phyloP scores from a whole-genome alignment of 1,140 invertebrate genomes.

The Ips typographus region DNA sequence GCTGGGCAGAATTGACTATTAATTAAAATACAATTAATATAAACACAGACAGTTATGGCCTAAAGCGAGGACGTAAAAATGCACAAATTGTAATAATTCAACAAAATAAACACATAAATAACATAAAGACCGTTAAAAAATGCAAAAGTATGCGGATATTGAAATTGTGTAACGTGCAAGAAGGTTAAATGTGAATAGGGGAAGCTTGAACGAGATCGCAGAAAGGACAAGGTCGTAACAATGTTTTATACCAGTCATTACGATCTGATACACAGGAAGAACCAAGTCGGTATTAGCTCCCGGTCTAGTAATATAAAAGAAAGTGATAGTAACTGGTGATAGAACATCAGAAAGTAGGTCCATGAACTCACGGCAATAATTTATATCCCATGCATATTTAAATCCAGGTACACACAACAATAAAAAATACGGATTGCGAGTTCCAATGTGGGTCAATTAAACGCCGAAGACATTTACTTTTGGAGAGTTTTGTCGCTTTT shows the following conservation, averaged over 20 bases:
- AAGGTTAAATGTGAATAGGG: slow-evolving; percentile 21
- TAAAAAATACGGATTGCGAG: slow-evolving; percentile 5
- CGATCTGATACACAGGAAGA: background rate
- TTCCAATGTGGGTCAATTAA: slow-evolving; percentile 15
- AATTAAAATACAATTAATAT: too few relatives aligned
- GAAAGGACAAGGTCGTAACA: slow-evolving; percentile 15
- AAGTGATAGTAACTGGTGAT: slow-evolving; percentile 12
- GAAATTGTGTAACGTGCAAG: slow-evolving; percentile 15
- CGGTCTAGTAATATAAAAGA: background rate
- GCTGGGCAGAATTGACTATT: too few relatives aligned
- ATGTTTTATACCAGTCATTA: background rate
- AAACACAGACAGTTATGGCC: too few relatives aligned
- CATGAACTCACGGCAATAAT: background rate
- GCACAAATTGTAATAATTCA: slow-evolving; percentile 10
- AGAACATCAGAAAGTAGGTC: slow-evolving; percentile 3
- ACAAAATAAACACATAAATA: slow-evolving; percentile 23
- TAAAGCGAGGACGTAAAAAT: slow-evolving; percentile 3
- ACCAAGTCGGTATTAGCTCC: background rate
- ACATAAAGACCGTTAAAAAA: slow-evolving; percentile 17
- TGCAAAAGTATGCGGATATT: slow-evolving; percentile 27
- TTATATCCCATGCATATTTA: slow-evolving; percentile 8
- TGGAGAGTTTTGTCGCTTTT: slow-evolving; percentile 4
- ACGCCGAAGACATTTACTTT: slow-evolving; percentile 11
- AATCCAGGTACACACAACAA: slow-evolving; percentile 1
- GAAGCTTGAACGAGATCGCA: background rate